Percentiles rank a stretch among this genome's conserved stretches.
These are phyloP conservation scores for Agonopterix arenella DNA, from an alignment of 2,888 invertebrate species.

Conservation along the genomic window DNA sequence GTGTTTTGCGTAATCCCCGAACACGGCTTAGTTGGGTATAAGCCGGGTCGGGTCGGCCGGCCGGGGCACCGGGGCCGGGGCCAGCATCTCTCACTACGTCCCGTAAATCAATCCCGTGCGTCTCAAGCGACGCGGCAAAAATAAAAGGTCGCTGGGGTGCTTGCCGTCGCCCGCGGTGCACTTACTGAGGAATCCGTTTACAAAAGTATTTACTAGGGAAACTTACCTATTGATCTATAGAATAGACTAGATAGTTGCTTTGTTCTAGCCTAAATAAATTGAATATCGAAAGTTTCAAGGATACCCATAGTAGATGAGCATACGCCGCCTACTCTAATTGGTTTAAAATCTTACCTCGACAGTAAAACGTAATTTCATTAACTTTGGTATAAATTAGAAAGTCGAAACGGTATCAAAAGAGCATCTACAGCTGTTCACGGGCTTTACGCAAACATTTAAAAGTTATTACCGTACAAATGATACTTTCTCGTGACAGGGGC, in stretches of 20 bases:
- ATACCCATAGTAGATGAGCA: no score
- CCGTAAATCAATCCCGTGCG: constrained; percentile 65
- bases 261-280: no score
- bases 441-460: constrained; percentile 31
- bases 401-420: constrained; percentile 3
- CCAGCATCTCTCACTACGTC: constrained; percentile 47
- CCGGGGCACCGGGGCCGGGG: constrained; percentile 27
- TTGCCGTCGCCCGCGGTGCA: constrained; percentile 9
- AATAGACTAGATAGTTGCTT: no score
- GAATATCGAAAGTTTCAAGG: no score
- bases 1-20: constrained; percentile 63
- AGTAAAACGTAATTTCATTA: background rate
- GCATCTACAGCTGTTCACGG: constrained; percentile 2
- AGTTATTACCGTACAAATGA: constrained; percentile 34
- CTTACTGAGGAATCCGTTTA: constrained; percentile 15
- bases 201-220: background rate
- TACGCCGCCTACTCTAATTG: no score
- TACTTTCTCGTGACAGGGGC: constrained; percentile 39
- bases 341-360: no score
- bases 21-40: constrained; percentile 61
- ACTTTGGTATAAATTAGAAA: constrained; percentile 3
- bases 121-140: constrained; percentile 60
- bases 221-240: no score
- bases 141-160: constrained; percentile 40
- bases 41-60: constrained; percentile 39